Percentiles rank a stretch among this genome's conserved stretches.
phyloP scores from a whole-genome alignment of 2,888 invertebrate genomes.

The Andrena bucephala region DNA sequence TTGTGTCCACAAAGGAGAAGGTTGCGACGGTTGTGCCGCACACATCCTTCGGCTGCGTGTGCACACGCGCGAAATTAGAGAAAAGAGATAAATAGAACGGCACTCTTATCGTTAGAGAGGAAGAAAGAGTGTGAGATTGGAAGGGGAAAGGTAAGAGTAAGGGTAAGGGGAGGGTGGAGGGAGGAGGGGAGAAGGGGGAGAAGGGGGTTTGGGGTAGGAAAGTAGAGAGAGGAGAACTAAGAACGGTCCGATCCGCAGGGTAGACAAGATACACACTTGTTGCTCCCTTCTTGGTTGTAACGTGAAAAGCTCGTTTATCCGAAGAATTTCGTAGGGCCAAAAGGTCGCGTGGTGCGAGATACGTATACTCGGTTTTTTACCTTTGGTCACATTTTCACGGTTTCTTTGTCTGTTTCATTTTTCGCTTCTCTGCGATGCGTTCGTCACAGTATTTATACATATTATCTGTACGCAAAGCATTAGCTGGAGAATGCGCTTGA shows the following conservation, averaged over 20 bases:
- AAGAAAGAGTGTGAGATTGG: slow-evolving; percentile 3
- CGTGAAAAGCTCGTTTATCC: slow-evolving; percentile 63
- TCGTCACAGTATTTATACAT: too few relatives aligned
- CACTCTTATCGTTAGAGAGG: not conserved
- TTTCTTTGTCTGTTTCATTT: not conserved
- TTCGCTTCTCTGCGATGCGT: not conserved
- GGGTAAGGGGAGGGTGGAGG: slow-evolving; percentile 7
- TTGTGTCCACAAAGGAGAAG: not conserved
- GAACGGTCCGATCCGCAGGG: slow-evolving; percentile 65
- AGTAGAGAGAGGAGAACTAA: slow-evolving; percentile 51
- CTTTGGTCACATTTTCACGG: not conserved
- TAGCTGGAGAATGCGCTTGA: not conserved
- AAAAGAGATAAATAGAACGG: not conserved
- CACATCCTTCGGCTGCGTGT: not conserved
- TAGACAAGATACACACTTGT: slow-evolving; percentile 77
- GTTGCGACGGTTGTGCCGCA: not conserved
- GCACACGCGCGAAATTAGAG: not conserved
- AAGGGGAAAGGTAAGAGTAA: slow-evolving; percentile 3
- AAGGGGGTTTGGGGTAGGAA: slow-evolving; percentile 38
- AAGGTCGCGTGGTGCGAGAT: slow-evolving; percentile 45
- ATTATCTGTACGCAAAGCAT: not conserved
- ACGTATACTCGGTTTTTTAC: not conserved
- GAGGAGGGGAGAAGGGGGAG: slow-evolving; percentile 27
- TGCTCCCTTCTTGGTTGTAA: slow-evolving; percentile 73
- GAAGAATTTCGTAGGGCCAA: slow-evolving; percentile 65